Evolutionary conservation across 1,140 invertebrate genomes (phyloP).

Genomic region (Calephelis nemesis): DNA sequence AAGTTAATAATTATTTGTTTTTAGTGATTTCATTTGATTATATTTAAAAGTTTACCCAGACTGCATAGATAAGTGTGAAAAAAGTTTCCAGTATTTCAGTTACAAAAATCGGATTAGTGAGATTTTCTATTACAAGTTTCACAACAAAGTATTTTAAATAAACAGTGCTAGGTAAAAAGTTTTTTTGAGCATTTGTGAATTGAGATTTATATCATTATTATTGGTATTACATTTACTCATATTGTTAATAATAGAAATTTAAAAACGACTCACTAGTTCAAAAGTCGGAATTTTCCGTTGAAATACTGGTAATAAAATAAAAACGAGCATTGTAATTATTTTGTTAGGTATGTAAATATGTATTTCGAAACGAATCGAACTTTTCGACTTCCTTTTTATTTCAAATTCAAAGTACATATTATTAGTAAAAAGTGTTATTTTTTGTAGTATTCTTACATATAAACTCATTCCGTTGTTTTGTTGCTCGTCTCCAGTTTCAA

Average conservation of each 20-base stretch:
- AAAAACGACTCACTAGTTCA: too few species aligned
- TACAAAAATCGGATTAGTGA: slow-evolving; percentile 1
- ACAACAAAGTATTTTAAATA: too few species aligned
- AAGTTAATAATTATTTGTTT: slow-evolving; percentile 1
- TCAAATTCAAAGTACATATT: not conserved
- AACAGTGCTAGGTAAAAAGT: too few species aligned
- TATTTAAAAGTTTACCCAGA: not conserved
- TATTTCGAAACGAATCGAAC: slow-evolving; percentile 29
- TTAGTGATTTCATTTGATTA: slow-evolving; percentile 4
- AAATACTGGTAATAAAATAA: slow-evolving; percentile 1
- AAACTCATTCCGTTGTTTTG: not conserved
- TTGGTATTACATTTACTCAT: too few species aligned
- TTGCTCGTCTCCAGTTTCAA: not conserved
- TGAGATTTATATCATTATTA: too few species aligned
- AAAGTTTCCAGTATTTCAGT: slow-evolving; percentile 20
- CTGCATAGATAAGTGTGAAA: slow-evolving; percentile 7
- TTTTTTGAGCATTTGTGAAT: too few species aligned
- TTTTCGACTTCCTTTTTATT: slow-evolving; percentile 27
- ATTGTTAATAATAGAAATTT: too few species aligned
- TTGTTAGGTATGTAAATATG: not conserved
- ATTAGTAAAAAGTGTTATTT: not conserved
- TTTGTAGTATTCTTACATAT: not conserved
- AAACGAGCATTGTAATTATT: slow-evolving; percentile 28
- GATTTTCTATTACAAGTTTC: not conserved
- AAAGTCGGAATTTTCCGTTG: not conserved